Conservation (phyloP, 2,797 vertebrate species). For the Lepus townsendii region DNA sequence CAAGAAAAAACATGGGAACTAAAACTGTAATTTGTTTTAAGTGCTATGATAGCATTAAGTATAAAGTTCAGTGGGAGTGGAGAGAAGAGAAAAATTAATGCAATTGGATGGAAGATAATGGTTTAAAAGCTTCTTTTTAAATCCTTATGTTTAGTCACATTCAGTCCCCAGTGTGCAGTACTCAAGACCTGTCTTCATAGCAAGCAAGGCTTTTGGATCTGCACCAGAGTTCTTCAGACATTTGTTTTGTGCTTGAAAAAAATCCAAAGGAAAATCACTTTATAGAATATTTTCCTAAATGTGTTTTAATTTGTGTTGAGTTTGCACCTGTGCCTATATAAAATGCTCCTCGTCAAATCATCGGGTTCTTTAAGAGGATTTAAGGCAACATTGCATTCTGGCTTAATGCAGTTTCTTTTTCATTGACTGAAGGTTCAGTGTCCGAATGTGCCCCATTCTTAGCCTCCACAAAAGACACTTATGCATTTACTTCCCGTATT, state of each 20-base stretch:
- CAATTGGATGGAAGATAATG: background rate
- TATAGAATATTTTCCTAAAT: background rate
- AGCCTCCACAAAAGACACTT: slow-evolving; percentile 55
- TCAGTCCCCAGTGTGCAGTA: background rate
- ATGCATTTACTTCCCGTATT: background rate
- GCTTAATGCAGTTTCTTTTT: slow-evolving; percentile 3
- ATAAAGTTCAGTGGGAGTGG: background rate
- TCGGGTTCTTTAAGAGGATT: slow-evolving; percentile 7
- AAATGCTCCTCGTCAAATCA: background rate
- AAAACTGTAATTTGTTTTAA: background rate
- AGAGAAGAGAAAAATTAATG: slow-evolving; percentile 1
- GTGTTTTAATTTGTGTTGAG: background rate
- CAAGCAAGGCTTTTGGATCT: background rate
- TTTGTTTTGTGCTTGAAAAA: slow-evolving; percentile 24
- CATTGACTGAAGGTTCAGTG: background rate
- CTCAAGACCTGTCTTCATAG: background rate
- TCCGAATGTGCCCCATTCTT: background rate
- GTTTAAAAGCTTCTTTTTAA: background rate
- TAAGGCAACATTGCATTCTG: slow-evolving; percentile 4
- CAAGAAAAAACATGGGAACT: background rate
- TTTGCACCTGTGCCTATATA: background rate
- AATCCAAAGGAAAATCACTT: slow-evolving; percentile 19
- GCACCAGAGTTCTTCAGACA: background rate
- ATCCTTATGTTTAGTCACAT: background rate
- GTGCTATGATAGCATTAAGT: background rate